These are phyloP conservation scores for Actinia equina DNA, from an alignment of 64 coral and sea anemone species.

Conservation along the genomic window DNA sequence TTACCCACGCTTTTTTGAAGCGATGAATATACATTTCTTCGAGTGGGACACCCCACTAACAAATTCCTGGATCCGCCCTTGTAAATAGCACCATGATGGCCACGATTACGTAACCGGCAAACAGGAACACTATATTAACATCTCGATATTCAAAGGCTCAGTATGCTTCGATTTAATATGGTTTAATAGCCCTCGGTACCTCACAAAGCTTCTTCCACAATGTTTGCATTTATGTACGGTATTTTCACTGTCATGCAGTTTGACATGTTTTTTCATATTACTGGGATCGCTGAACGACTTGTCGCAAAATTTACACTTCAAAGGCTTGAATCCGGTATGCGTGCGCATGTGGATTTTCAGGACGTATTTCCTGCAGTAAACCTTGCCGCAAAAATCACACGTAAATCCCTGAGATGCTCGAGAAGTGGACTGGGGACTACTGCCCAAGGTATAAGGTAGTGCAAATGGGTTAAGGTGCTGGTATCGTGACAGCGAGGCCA, in stretches of 20 bases:
- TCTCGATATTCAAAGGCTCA: constrained; percentile 31
- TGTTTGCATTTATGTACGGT: constrained; percentile 91
- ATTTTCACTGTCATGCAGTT: constrained; percentile 87
- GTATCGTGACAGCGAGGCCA: constrained; percentile 1
- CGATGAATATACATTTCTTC: no score
- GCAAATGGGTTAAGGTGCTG: neutral
- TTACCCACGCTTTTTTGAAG: no score
- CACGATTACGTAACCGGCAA: no score
- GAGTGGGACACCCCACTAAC: no score
- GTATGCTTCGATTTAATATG: constrained; percentile 97
- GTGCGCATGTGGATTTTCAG: constrained; percentile 99
- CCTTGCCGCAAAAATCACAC: constrained; percentile 95
- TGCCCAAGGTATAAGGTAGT: neutral
- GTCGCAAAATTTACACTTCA: constrained; percentile 92
- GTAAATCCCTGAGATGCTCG: constrained; percentile 64
- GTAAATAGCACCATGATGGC: no score
- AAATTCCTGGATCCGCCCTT: no score
- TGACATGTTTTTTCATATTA: constrained; percentile 99
- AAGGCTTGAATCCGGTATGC: constrained; percentile 95
- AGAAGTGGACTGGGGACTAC: neutral
- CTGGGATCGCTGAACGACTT: constrained; percentile 99
- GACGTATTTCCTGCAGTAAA: constrained; percentile 94
- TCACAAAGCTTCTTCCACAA: constrained; percentile 88
- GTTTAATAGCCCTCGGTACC: constrained; percentile 81
- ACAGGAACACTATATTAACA: neutral